A percentile compares a stretch with the other conserved stretches of the same genome.
phyloP scores from a whole-genome alignment of 1,140 invertebrate species.

The Drosophila funebris region DNA sequence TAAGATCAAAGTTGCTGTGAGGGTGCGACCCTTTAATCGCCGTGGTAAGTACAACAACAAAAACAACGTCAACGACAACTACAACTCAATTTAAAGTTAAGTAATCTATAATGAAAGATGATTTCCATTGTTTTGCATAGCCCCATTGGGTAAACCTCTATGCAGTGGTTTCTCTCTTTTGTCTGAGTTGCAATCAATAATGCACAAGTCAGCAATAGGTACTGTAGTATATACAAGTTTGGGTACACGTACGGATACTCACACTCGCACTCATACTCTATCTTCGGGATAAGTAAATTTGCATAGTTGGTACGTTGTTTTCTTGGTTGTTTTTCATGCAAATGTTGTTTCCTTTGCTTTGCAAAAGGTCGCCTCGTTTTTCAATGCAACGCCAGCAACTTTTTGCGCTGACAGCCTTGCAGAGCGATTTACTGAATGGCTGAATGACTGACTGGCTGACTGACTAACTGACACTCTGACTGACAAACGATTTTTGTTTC shows the following conservation, averaged over 20 bases:
- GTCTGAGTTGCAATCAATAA: constrained; percentile 42
- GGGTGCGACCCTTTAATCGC: constrained; percentile 97
- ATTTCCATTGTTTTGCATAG: constrained; percentile 12
- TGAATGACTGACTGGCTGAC: constrained; percentile 16
- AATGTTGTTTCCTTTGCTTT: constrained; percentile 48
- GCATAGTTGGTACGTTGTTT: constrained; percentile 45
- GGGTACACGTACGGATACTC: background rate
- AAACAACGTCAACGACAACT: background rate
- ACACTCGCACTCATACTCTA: constrained; percentile 24
- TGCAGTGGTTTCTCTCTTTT: constrained; percentile 22
- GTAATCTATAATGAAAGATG: constrained; percentile 8
- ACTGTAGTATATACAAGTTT: too few relatives aligned
- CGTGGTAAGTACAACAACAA: constrained; percentile 89
- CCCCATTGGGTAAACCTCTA: constrained; percentile 5
- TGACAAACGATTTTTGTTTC: constrained; percentile 67
- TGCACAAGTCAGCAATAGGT: constrained; percentile 35
- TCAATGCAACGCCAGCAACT: constrained; percentile 64
- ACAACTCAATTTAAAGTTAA: constrained; percentile 1
- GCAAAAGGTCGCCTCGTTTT: constrained; percentile 57
- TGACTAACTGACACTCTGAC: constrained; percentile 26
- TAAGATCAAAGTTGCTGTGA: constrained; percentile 98
- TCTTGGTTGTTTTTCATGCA: constrained; percentile 19
- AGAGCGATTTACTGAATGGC: constrained; percentile 24
- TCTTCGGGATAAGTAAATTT: constrained; percentile 68
- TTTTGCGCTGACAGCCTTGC: constrained; percentile 52